Conservation (phyloP, 2,113 vertebrate genomes). For the Cebus imitator region DNA sequence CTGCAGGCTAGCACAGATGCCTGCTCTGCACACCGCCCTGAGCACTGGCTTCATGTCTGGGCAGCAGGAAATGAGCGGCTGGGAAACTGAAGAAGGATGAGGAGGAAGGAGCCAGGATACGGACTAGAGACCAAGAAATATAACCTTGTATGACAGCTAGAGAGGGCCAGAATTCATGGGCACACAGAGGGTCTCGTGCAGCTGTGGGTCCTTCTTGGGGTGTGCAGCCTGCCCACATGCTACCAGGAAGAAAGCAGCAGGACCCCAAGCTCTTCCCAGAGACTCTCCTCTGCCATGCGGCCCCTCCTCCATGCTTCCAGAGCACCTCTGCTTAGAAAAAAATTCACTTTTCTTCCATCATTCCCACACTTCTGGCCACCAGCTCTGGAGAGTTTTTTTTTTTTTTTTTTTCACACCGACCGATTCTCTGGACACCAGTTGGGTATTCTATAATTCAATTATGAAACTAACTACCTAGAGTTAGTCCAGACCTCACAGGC, state of each 20-base stretch:
- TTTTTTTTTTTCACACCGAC: background rate
- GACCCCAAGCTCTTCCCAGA: too few relatives aligned
- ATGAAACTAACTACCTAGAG: background rate
- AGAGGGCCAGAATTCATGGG: background rate
- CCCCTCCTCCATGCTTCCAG: background rate
- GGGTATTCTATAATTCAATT: background rate
- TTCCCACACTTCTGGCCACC: background rate
- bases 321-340: background rate
- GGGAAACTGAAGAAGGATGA: background rate
- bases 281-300: rapidly evolving
- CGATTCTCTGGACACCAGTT: too few relatives aligned
- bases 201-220: rapidly evolving
- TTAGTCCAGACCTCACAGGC: background rate
- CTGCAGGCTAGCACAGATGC: background rate
- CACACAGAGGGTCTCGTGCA: rapidly evolving
- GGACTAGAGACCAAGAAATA: background rate
- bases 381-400: background rate
- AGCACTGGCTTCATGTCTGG: background rate
- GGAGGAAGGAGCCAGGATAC: background rate
- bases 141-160: background rate
- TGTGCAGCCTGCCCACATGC: background rate
- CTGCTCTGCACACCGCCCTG: background rate
- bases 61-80: background rate
- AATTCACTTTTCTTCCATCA: background rate
- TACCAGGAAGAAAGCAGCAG: background rate